Percentiles rank a stretch among this genome's conserved stretches.
These are phyloP conservation scores for Colius striatus DNA, from an alignment of 2,113 vertebrate species.

Conservation along the genomic window DNA sequence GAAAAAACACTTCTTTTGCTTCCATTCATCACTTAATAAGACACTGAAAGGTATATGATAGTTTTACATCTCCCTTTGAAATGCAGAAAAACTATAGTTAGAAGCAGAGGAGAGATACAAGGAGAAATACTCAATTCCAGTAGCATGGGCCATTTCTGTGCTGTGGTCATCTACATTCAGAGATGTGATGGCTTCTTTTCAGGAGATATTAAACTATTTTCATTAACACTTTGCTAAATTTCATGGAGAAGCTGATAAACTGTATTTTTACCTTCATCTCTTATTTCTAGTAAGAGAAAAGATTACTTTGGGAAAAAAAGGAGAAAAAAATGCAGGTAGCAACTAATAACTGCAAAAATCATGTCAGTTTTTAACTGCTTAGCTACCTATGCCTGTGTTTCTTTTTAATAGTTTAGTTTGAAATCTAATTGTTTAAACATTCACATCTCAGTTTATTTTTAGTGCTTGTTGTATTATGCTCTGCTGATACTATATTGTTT, in stretches of 20 bases:
- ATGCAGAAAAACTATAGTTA: background rate
- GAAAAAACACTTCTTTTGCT: background rate
- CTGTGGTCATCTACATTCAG: background rate
- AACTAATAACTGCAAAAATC: background rate
- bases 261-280: background rate
- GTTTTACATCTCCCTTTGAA: background rate
- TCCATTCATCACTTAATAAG: background rate
- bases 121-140: background rate
- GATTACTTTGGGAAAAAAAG: background rate
- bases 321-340: background rate
- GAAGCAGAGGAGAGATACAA: background rate
- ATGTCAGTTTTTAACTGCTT: background rate
- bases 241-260: background rate
- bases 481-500: slow-evolving; percentile 3
- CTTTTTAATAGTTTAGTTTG: background rate
- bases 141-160: background rate
- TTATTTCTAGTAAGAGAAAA: background rate
- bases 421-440: background rate
- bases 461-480: background rate
- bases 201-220: background rate
- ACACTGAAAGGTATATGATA: background rate
- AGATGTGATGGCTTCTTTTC: background rate
- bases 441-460: slow-evolving; percentile 36
- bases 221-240: background rate
- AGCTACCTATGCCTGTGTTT: background rate